phyloP scores from a whole-genome alignment of 1,140 invertebrate genomes.

The Neuroterus valhalla region DNA sequence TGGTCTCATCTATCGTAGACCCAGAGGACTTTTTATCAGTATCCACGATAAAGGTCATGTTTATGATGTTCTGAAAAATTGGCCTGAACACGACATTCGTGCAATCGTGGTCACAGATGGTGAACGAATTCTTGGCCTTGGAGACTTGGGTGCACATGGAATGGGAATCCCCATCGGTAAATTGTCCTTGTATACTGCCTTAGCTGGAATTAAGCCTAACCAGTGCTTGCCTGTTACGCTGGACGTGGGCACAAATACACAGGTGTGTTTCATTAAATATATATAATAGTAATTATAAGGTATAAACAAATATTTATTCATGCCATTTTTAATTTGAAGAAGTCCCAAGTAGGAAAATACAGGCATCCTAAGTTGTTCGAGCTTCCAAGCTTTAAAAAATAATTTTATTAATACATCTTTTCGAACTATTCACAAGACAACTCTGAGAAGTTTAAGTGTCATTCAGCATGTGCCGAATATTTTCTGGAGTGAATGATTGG shows the following conservation, averaged over 20 bases:
- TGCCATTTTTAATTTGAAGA: background rate
- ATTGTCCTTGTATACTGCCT: conserved; percentile 91
- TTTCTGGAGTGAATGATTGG: too few species aligned
- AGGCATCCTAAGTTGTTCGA: too few species aligned
- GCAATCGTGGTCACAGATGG: conserved; percentile 96
- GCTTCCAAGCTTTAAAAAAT: background rate
- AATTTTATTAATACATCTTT: too few species aligned
- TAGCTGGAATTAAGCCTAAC: conserved; percentile 93
- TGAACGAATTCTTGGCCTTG: conserved; percentile 93
- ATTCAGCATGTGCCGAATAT: too few species aligned
- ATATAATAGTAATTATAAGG: conserved; percentile 4
- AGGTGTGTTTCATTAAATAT: conserved; percentile 70
- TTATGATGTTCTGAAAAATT: conserved; percentile 88
- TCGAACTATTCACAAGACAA: too few species aligned
- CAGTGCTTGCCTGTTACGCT: conserved; percentile 91
- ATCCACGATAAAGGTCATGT: conserved; percentile 96
- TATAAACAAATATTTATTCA: background rate
- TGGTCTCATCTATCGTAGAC: conserved; percentile 93
- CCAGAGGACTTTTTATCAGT: conserved; percentile 96
- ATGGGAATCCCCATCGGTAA: conserved; percentile 97
- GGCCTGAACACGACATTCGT: conserved; percentile 91
- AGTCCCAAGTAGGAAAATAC: too few species aligned
- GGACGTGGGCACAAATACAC: conserved; percentile 95
- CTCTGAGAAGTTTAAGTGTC: too few species aligned
- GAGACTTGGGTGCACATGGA: conserved; percentile 94